phyloP scores from a whole-genome alignment of 2,888 invertebrate genomes.

The Acanthococcus lagerstroemiae region DNA sequence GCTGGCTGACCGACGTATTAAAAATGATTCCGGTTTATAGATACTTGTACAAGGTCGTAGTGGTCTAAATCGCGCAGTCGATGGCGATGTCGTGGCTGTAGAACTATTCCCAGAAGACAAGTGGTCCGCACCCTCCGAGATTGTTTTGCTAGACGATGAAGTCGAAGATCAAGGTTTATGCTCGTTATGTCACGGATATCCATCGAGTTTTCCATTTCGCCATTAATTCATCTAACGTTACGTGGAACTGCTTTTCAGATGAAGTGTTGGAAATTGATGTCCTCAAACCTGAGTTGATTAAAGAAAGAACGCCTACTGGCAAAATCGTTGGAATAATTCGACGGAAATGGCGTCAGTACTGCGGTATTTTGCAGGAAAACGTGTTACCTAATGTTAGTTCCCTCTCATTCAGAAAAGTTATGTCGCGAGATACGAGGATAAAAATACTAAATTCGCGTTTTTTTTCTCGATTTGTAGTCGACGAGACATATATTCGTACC shows the following conservation, averaged over 20 bases:
- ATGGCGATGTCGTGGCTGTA: constrained; percentile 88
- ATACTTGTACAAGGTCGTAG: constrained; percentile 74
- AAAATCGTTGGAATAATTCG: constrained; percentile 87
- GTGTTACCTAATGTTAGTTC: constrained; percentile 51
- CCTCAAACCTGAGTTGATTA: constrained; percentile 35
- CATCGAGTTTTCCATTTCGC: no score
- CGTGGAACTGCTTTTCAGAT: constrained; percentile 12
- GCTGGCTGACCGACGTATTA: background rate
- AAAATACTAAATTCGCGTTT: background rate
- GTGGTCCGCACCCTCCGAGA: constrained; percentile 85
- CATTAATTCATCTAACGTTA: no score
- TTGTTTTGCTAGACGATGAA: constrained; percentile 49
- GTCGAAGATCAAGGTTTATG: constrained; percentile 50
- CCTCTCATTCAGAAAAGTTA: background rate
- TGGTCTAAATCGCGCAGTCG: constrained; percentile 83
- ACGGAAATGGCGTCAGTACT: constrained; percentile 95
- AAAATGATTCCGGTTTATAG: constrained; percentile 42
- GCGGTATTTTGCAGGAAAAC: constrained; percentile 82
- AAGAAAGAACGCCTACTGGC: constrained; percentile 53
- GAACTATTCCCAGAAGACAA: constrained; percentile 76
- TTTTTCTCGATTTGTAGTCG: constrained; percentile 39
- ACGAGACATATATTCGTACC: constrained; percentile 81
- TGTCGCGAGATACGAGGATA: no score
- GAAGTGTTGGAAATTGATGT: constrained; percentile 34
- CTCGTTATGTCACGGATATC: background rate